Percentiles rank a stretch among this genome's conserved stretches.
Conservation (phyloP, 2,797 vertebrate species). For the Rhinoraja longicauda region DNA sequence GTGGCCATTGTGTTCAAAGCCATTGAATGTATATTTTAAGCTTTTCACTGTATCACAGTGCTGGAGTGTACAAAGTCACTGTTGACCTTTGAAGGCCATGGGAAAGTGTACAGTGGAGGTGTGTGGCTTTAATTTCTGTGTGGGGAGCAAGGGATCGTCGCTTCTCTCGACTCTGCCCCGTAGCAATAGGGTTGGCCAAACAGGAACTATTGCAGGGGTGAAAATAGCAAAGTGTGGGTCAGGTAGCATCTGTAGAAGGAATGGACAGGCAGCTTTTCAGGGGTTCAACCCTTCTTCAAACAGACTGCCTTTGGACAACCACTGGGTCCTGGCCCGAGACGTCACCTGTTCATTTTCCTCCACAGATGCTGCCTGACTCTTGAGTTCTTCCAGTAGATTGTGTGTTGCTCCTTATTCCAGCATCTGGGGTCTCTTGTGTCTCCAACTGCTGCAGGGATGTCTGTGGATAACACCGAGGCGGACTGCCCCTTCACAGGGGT, state of each 20-base stretch:
- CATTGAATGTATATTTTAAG: slow-evolving; percentile 15
- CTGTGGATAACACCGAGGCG: background rate
- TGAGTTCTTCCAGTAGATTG: too few relatives aligned
- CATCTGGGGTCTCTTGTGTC: too few relatives aligned
- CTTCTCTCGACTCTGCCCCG: background rate
- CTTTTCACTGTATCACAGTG: background rate
- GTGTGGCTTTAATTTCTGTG: background rate
- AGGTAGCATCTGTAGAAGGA: too few relatives aligned
- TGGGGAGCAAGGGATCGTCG: background rate
- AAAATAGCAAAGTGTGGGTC: too few relatives aligned
- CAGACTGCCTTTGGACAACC: too few relatives aligned
- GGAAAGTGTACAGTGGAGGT: background rate
- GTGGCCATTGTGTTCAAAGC: slow-evolving; percentile 22
- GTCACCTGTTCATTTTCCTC: too few relatives aligned
- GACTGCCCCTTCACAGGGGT: background rate
- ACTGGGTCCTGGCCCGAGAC: too few relatives aligned
- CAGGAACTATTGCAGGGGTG: background rate
- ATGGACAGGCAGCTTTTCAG: too few relatives aligned
- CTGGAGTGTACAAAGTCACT: background rate
- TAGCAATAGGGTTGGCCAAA: background rate
- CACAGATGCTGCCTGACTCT: too few relatives aligned
- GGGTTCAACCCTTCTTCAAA: too few relatives aligned
- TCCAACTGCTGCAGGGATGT: background rate
- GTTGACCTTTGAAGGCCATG: background rate
- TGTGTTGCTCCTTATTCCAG: too few relatives aligned